A percentile compares a stretch with the other conserved stretches of the same genome.
These are phyloP conservation scores for Papilio machaon DNA, from an alignment of 1,140 invertebrate species.

Conservation along the genomic window DNA sequence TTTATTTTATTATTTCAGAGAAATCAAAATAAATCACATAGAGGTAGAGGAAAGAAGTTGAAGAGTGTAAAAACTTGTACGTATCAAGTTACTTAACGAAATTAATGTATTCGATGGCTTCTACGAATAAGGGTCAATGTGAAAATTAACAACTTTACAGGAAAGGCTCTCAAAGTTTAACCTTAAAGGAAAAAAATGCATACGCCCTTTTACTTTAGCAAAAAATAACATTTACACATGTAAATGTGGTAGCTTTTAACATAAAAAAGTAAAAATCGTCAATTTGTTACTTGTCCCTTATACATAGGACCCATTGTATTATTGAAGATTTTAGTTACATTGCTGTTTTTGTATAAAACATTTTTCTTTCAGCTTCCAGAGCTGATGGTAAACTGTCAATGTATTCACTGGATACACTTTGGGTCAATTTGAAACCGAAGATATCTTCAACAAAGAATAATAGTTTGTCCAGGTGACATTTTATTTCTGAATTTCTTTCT, in stretches of 20 bases:
- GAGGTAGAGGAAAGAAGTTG: slow-evolving; percentile 36
- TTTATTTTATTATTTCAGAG: neutral
- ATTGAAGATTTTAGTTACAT: neutral
- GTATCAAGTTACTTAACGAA: neutral
- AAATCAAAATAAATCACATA: neutral
- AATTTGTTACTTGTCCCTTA: too few species aligned
- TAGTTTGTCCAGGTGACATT: slow-evolving; percentile 47
- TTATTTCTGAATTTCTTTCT: neutral
- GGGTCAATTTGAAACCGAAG: slow-evolving; percentile 45
- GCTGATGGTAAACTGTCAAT: slow-evolving; percentile 59
- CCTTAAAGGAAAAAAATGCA: too few species aligned
- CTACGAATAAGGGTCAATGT: too few species aligned
- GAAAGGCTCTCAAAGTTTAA: too few species aligned
- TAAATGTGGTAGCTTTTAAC: too few species aligned
- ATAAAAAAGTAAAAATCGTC: too few species aligned
- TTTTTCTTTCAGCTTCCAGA: slow-evolving; percentile 40
- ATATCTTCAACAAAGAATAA: slow-evolving; percentile 52
- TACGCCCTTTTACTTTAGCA: too few species aligned
- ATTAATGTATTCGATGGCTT: too few species aligned
- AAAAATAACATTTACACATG: too few species aligned
- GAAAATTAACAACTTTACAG: too few species aligned
- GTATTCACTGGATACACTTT: slow-evolving; percentile 61
- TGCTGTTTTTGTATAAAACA: neutral
- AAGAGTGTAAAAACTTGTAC: neutral
- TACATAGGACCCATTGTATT: neutral